Conservation (phyloP, 1,140 invertebrate genomes). For the Drosophila prosaltans region DNA sequence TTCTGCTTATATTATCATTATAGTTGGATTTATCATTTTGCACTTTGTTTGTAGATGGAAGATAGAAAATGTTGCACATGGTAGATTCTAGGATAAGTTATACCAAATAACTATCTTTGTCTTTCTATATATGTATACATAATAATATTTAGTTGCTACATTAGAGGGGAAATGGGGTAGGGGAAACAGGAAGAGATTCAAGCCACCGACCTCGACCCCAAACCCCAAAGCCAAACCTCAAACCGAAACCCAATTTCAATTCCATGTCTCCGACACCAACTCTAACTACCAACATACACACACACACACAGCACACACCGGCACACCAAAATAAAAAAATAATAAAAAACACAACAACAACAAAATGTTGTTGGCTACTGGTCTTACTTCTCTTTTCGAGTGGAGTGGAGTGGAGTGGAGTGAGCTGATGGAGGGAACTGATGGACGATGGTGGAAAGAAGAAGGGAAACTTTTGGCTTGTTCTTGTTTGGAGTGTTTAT, state of each 20-base stretch:
- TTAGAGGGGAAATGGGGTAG: constrained; percentile 15
- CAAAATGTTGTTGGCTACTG: constrained; percentile 69
- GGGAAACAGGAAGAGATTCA: constrained; percentile 51
- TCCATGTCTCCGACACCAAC: not conserved
- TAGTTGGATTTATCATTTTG: no score
- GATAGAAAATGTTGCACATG: no score
- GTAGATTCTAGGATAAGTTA: no score
- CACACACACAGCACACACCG: constrained; percentile 8
- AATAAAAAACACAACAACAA: constrained; percentile 21
- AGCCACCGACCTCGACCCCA: constrained; percentile 45
- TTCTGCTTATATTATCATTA: no score
- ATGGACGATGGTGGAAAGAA: not conserved
- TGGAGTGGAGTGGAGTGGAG: not conserved
- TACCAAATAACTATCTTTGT: no score
- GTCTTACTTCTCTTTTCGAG: constrained; percentile 55
- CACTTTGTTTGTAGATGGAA: no score
- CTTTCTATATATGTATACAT: no score
- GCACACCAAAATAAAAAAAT: constrained; percentile 2
- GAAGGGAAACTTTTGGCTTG: constrained; percentile 28
- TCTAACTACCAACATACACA: not conserved
- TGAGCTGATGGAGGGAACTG: not conserved
- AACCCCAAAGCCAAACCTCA: constrained; percentile 10
- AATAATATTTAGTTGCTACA: not conserved
- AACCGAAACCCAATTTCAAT: constrained; percentile 5
- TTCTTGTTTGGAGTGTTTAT: constrained; percentile 61